phyloP scores from a whole-genome alignment of 2,888 invertebrate species.

The Plebejus melissa region DNA sequence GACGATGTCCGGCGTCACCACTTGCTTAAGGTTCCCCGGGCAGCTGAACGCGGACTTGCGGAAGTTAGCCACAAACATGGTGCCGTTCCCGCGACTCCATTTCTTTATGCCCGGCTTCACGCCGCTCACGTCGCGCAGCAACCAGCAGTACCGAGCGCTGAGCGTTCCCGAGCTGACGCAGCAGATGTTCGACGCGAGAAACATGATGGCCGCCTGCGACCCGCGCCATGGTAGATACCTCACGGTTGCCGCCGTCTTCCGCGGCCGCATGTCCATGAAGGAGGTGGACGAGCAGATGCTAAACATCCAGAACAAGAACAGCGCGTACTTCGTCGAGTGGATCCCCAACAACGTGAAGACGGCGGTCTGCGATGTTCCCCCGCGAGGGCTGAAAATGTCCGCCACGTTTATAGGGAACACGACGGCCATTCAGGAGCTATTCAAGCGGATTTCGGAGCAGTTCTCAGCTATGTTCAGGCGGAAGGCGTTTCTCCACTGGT shows the following conservation, averaged over 20 bases:
- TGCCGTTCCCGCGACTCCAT: constrained; percentile 86
- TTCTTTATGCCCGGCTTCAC: constrained; percentile 81
- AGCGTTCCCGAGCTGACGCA: constrained; percentile 93
- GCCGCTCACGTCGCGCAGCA: constrained; percentile 87
- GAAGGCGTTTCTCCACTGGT: constrained; percentile 97
- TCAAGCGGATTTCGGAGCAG: constrained; percentile 91
- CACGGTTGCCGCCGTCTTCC: constrained; percentile 93
- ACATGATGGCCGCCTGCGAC: constrained; percentile 97
- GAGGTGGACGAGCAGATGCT: constrained; percentile 91
- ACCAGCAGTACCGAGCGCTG: constrained; percentile 91
- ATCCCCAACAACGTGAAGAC: constrained; percentile 90
- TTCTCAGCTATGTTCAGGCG: constrained; percentile 95
- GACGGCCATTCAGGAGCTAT: constrained; percentile 91
- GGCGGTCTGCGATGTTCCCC: constrained; percentile 89
- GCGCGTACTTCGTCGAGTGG: constrained; percentile 89
- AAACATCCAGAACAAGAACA: constrained; percentile 84
- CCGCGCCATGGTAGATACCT: constrained; percentile 93
- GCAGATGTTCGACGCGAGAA: constrained; percentile 95
- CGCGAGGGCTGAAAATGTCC: constrained; percentile 87
- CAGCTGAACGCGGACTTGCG: constrained; percentile 85
- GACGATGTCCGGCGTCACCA: constrained; percentile 70
- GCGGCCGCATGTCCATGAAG: constrained; percentile 95
- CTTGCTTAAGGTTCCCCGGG: constrained; percentile 64
- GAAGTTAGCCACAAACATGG: constrained; percentile 68
- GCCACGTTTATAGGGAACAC: constrained; percentile 93